Conservation (phyloP, 2,888 invertebrate species). For the Aleiodes testaceus region DNA sequence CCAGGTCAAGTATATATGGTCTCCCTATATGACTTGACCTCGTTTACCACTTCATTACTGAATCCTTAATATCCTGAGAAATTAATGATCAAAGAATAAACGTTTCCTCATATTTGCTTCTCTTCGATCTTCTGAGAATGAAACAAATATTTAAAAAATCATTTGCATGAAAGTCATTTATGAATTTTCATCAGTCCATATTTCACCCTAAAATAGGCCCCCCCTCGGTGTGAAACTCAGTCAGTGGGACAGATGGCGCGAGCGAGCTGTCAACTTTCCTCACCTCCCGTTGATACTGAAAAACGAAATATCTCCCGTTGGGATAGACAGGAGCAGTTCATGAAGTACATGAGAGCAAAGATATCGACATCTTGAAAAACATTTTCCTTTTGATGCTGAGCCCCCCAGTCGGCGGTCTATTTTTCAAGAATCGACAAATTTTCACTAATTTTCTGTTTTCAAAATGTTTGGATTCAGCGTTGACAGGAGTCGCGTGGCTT, state of each 20-base stretch:
- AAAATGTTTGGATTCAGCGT: slow-evolving; percentile 39
- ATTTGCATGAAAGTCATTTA: slow-evolving; percentile 4
- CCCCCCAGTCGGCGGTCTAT: slow-evolving; percentile 27
- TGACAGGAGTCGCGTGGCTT: slow-evolving; percentile 42
- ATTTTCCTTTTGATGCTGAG: not conserved
- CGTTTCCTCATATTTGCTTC: no score
- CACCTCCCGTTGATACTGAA: slow-evolving; percentile 24
- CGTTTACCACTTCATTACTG: no score
- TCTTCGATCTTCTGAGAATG: not conserved
- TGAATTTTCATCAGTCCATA: slow-evolving; percentile 31
- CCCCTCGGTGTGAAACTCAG: slow-evolving; percentile 31
- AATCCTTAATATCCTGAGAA: no score
- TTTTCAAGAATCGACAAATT: slow-evolving; percentile 21
- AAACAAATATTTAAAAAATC: slow-evolving; percentile 3
- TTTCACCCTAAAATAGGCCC: slow-evolving; percentile 34
- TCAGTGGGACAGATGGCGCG: slow-evolving; percentile 30
- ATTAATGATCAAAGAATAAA: no score
- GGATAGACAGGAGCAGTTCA: slow-evolving; percentile 12
- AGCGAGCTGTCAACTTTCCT: slow-evolving; percentile 38
- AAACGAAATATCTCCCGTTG: slow-evolving; percentile 25
- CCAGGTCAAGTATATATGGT: no score
- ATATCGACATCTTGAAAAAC: slow-evolving; percentile 16
- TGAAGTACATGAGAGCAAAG: slow-evolving; percentile 1
- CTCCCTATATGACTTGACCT: no score
- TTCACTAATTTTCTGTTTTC: slow-evolving; percentile 20